Base-by-base conservation (phyloP, 2,113 vertebrate species). In the Chlorocebus sabaeus region DNA sequence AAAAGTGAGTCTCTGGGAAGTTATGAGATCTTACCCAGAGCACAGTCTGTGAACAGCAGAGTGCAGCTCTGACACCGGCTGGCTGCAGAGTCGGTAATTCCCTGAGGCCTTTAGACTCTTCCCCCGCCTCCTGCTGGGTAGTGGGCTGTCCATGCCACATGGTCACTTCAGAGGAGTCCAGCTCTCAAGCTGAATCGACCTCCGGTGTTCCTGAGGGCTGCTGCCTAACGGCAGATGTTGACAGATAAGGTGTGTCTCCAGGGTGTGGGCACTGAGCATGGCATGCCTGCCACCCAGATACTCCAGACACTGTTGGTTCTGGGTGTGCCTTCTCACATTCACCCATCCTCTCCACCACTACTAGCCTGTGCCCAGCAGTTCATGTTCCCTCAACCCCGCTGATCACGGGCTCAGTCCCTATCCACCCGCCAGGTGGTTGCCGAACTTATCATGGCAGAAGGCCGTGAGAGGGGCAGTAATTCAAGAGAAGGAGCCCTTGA, bases 201-300 rank as follows among this genome's bases (percentile, higher is more conserved):
- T 50, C 61, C 12, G 3, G 64, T 11, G 43, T 35, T 61, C 78
- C 67, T 0, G 14, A 32, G 43, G 43, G 12, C 57, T 55, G 76
- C 59, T 14, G 5, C 17, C 35, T 35, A 12, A 9, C 38, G 11
- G 48, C 43, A 50, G 52, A 43, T 0, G 12, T 9, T 7, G 17
- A 3, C 1, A 55, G 79, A 13, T 25, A 10, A 25, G 57, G 2
- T 23, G 1, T 3, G 13, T 40, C 57, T 81, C 32, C 73, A 25
- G 14, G 12, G 8, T 9, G 8, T 1, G 0, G 57, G 35, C n/a
- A 0, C 0, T 7, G n/a, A 35, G 22, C 2, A 2, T 0, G n/a
- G 1, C 4, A 0, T 5, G 16, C 18, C 84, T 35, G 30, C 52
- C 43, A 11, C 43, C 13, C 11, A 48, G 76, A 30, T 13, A 0